These are phyloP conservation scores for Myotis yumanensis DNA, from an alignment of 2,113 vertebrate species.

Conservation along the genomic window DNA sequence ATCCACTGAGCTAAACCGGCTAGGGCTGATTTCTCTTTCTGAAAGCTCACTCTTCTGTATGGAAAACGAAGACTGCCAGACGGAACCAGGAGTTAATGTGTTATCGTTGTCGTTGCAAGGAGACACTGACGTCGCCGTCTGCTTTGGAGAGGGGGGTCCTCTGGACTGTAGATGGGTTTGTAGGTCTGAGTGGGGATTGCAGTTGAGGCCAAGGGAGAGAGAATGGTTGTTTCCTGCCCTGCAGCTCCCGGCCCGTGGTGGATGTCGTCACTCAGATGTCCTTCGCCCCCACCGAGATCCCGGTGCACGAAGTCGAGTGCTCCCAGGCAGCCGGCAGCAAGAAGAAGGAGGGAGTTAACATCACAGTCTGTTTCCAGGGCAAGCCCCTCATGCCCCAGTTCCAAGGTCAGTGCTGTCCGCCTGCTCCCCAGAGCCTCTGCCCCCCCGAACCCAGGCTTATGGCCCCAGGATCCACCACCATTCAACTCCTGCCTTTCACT, in stretches of 20 bases:
- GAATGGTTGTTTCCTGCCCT: neutral
- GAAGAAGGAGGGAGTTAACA: slow-evolving; percentile 42
- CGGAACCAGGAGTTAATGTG: neutral
- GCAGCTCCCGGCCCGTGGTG: slow-evolving; percentile 85
- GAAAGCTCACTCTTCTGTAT: neutral
- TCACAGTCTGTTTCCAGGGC: slow-evolving; percentile 83
- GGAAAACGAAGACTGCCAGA: neutral
- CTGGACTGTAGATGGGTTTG: neutral
- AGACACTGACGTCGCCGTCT: neutral
- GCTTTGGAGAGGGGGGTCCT: neutral
- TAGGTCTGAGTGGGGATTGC: neutral
- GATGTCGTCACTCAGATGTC: slow-evolving; percentile 75
- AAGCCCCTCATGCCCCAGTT: slow-evolving; percentile 65
- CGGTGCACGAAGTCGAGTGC: slow-evolving; percentile 79
- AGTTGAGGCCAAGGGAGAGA: neutral
- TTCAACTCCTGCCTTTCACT: neutral
- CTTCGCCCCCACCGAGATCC: slow-evolving; percentile 83
- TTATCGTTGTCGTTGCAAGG: neutral
- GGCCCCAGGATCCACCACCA: neutral
- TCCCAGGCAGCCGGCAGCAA: neutral
- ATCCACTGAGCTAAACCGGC: neutral
- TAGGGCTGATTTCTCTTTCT: neutral
- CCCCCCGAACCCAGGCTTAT: neutral
- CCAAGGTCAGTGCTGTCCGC: slow-evolving; percentile 69
- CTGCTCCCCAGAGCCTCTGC: neutral